A percentile compares a stretch with the other conserved stretches of the same genome.
These are phyloP conservation scores for Euura lappo DNA, from an alignment of 1,140 invertebrate species.

Conservation along the genomic window DNA sequence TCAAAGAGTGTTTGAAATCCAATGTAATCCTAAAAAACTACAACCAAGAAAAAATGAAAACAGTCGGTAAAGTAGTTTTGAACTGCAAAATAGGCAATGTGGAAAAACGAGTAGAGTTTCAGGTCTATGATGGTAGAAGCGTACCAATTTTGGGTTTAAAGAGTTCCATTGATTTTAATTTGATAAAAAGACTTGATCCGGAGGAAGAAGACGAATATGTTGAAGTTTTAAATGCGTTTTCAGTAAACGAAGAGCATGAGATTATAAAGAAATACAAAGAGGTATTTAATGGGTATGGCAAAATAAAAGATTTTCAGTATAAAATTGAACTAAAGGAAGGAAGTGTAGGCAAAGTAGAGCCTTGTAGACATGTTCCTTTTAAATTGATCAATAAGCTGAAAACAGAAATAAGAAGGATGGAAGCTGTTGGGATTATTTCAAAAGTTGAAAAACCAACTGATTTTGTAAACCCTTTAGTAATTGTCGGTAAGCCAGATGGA, in stretches of 20 bases:
- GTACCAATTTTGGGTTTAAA: neutral
- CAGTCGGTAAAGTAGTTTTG: slow-evolving; percentile 15
- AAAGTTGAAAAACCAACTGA: slow-evolving; percentile 17
- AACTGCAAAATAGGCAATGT: slow-evolving; percentile 14
- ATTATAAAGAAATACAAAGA: slow-evolving; percentile 3
- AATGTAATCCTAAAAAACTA: slow-evolving; percentile 17
- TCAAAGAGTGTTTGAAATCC: slow-evolving; percentile 14
- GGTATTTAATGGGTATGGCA: slow-evolving; percentile 22
- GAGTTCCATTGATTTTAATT: neutral
- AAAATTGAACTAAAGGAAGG: slow-evolving; percentile 19
- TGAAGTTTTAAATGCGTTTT: neutral
- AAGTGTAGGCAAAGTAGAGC: slow-evolving; percentile 11
- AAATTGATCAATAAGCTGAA: slow-evolving; percentile 17
- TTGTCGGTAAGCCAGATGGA: slow-evolving; percentile 21
- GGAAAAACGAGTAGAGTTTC: slow-evolving; percentile 8
- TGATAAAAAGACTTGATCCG: neutral
- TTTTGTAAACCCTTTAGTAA: slow-evolving; percentile 23
- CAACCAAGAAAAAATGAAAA: slow-evolving; percentile 12
- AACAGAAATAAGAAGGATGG: slow-evolving; percentile 20
- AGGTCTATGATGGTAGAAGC: slow-evolving; percentile 6
- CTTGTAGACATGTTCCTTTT: slow-evolving; percentile 26
- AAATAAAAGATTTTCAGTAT: slow-evolving; percentile 22
- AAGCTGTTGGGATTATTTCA: neutral
- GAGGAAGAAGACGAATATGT: neutral
- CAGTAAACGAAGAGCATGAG: neutral